Evolutionary conservation across 2,113 vertebrate genomes (phyloP).

Genomic region (Catharus minimus): DNA sequence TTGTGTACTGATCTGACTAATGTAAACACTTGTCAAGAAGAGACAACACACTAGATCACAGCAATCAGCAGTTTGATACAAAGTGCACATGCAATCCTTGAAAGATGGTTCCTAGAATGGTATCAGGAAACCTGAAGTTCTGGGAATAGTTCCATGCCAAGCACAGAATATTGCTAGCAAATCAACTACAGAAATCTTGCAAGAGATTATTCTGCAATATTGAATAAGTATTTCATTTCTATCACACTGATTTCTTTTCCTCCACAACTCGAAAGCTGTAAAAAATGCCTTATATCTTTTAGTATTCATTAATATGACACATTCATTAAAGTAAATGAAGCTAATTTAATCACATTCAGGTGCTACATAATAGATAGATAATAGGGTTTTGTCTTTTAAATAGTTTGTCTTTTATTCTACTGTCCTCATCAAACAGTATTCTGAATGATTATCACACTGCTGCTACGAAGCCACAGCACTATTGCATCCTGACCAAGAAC

Average conservation of each 20-base stretch:
- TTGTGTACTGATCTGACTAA: background rate
- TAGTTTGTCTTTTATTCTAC: slow-evolving; percentile 7
- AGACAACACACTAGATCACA: background rate
- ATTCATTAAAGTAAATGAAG: slow-evolving; percentile 40
- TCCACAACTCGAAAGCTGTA: background rate
- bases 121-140: background rate
- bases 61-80: background rate
- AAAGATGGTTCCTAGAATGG: background rate
- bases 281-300: slow-evolving; percentile 8
- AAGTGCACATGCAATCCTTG: background rate
- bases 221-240: background rate
- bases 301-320: slow-evolving; percentile 18
- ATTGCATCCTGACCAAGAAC: background rate
- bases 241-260: background rate
- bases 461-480: background rate
- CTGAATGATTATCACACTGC: background rate
- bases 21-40: background rate
- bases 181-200: background rate
- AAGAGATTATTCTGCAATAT: background rate
- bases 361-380: background rate
- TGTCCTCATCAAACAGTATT: slow-evolving; percentile 4
- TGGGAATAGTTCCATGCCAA: background rate
- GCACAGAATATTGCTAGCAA: background rate
- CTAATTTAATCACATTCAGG: slow-evolving; percentile 13
- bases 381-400: slow-evolving; percentile 17